A percentile compares a stretch with the other conserved stretches of the same genome.
phyloP scores from a whole-genome alignment of 2,888 invertebrate genomes.

The Vesta saturnalis region DNA sequence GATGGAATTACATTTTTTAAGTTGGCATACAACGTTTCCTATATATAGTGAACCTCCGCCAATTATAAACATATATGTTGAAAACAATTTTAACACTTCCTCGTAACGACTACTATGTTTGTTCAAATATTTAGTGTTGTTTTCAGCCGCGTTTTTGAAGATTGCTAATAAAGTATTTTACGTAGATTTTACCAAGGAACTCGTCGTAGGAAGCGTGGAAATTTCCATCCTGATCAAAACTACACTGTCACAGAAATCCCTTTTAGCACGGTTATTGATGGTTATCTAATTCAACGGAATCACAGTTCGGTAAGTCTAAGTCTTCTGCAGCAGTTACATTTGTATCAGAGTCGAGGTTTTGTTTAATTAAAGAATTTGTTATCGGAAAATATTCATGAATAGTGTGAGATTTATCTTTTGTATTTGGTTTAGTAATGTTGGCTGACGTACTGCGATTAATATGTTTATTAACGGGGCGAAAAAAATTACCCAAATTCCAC shows the following conservation, averaged over 20 bases:
- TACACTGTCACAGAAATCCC: neutral
- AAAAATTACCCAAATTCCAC: constrained; percentile 5
- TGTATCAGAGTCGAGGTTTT: constrained; percentile 5
- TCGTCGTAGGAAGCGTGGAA: constrained; percentile 3
- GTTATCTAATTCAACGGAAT: neutral
- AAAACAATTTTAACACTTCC: neutral
- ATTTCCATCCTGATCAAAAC: constrained; percentile 3
- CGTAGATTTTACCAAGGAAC: constrained; percentile 3
- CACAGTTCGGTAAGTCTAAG: constrained; percentile 5
- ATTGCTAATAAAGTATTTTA: neutral
- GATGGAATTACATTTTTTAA: no score
- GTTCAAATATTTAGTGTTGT: constrained; percentile 3
- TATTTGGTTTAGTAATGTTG: constrained; percentile 2
- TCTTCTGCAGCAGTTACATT: constrained; percentile 5
- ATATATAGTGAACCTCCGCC: no score
- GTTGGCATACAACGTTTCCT: no score
- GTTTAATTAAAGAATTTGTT: neutral
- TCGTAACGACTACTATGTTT: neutral
- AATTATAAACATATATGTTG: neutral
- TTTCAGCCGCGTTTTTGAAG: constrained; percentile 3
- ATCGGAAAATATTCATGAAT: neutral
- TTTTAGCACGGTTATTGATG: neutral
- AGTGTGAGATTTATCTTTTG: constrained; percentile 5
- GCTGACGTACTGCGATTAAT: neutral
- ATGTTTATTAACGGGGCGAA: neutral